Evolutionary conservation across 2,888 invertebrate species (phyloP), one percentile per base, ranked within the genome.

Genomic region (Stomorhina lunata): DNA sequence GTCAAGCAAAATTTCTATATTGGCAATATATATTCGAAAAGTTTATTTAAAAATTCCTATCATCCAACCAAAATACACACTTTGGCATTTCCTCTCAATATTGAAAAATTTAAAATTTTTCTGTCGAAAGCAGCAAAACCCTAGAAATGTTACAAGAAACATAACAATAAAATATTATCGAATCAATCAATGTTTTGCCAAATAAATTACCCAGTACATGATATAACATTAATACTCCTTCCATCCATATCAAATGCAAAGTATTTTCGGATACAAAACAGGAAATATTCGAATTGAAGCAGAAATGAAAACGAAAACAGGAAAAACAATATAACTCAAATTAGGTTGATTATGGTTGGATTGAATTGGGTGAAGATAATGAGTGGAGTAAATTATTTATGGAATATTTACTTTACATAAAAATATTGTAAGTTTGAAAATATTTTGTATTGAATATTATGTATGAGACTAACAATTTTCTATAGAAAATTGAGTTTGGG

Each of bases 181-280:
- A 59, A 59, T 61, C 61, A 61, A 43, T 61, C 43, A 61, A 61
- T 43, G 15, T 43, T 15, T 59, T 61, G 61, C 40, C 25, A 61
- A 43, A 43, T 10, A 27, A 61, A 43, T 17, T 15, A 40, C n/a
- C 37, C 2, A 25, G 15, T 15, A 17, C 25, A 43, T 40, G 55
- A 43, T 17, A 7, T 27, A 43, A 43, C n/a, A 61, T 5, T 22
- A 59, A n/a, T n/a, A n/a, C n/a, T n/a, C n/a, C n/a, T n/a, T n/a
- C n/a, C n/a, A n/a, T n/a, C n/a, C n/a, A n/a, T n/a, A n/a, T n/a
- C n/a, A n/a, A n/a, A n/a, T n/a, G n/a, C n/a, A n/a, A 53, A 15
- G 53, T 20, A 22, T 22, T 37, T 59, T 10, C 32, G 12, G 0
- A 12, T 37, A 9, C 10, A 0, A 37, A 37, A 37, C 37, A 37